phyloP scores from a whole-genome alignment of 2,113 vertebrate genomes.

The Anguilla rostrata region DNA sequence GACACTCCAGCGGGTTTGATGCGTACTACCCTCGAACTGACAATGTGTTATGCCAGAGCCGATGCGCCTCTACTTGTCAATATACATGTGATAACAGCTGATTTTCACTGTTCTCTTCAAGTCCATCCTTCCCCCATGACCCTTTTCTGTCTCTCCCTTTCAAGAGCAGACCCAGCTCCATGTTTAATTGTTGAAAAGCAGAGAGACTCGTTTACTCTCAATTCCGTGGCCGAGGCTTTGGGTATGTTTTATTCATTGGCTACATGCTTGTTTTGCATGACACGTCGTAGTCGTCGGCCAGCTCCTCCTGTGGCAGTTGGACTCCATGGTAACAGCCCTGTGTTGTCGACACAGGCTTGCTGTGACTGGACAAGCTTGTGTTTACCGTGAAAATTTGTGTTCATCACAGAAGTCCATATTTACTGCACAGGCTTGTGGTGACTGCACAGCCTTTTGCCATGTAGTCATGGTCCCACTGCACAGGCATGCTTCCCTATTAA shows the following conservation, averaged over 20 bases:
- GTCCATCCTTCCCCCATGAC: slow-evolving; percentile 19
- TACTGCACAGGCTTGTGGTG: slow-evolving; percentile 34
- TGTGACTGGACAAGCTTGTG: neutral
- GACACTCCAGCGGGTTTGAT: too few species aligned
- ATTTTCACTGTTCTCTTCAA: slow-evolving; percentile 21
- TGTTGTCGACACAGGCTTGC: neutral
- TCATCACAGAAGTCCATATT: slow-evolving; percentile 39
- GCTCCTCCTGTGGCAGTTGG: slow-evolving; percentile 48
- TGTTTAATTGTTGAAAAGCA: slow-evolving; percentile 48
- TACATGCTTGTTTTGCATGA: slow-evolving; percentile 64
- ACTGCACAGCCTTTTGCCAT: too few species aligned
- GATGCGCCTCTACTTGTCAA: too few species aligned
- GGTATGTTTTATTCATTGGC: slow-evolving; percentile 63
- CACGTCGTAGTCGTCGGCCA: slow-evolving; percentile 58
- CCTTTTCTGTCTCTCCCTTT: neutral
- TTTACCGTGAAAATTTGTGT: neutral
- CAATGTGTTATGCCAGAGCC: neutral
- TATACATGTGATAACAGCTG: neutral
- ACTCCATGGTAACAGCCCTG: slow-evolving; percentile 46
- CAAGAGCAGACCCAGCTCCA: slow-evolving; percentile 7
- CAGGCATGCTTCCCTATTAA: too few species aligned
- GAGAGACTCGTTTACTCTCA: slow-evolving; percentile 16
- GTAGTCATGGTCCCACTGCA: too few species aligned
- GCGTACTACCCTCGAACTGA: too few species aligned
- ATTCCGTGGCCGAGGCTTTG: slow-evolving; percentile 35